Evolutionary conservation across 2,113 vertebrate species (phyloP).

Genomic region (Pagrus major): DNA sequence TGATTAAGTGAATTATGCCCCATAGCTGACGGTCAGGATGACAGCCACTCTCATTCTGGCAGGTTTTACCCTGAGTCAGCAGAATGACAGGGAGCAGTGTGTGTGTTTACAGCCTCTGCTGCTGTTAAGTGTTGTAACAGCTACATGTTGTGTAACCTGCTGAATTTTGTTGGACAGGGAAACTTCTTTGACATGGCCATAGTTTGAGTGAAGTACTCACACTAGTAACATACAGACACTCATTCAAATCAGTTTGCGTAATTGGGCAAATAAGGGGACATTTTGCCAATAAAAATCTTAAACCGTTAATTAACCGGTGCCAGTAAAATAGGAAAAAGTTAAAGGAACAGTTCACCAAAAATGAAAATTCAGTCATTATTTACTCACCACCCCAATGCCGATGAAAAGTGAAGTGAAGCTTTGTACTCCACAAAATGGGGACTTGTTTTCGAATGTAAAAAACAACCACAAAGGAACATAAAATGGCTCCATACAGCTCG

Average conservation of each 20-base stretch:
- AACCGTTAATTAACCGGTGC: neutral
- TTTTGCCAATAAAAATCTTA: neutral
- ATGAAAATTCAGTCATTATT: too few species aligned
- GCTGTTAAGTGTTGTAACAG: slow-evolving; percentile 58
- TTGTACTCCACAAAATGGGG: too few species aligned
- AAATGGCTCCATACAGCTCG: too few species aligned
- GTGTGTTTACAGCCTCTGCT: slow-evolving; percentile 59
- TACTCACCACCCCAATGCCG: too few species aligned
- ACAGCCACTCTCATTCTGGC: slow-evolving; percentile 53
- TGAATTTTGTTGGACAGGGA: slow-evolving; percentile 1
- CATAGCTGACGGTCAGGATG: slow-evolving; percentile 51
- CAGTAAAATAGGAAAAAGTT: neutral
- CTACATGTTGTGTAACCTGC: slow-evolving; percentile 57
- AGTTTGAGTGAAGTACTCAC: neutral
- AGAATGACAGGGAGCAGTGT: slow-evolving; percentile 44
- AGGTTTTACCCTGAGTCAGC: slow-evolving; percentile 56
- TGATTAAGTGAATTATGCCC: slow-evolving; percentile 64
- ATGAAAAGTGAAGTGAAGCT: too few species aligned
- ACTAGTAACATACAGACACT: neutral
- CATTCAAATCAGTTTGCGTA: neutral
- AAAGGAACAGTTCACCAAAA: too few species aligned
- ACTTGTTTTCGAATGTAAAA: too few species aligned
- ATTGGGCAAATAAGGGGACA: neutral
- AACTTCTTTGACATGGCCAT: neutral
- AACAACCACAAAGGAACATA: too few species aligned